A percentile compares a stretch with the other conserved stretches of the same genome.
Conservation (phyloP, 2,888 invertebrate genomes). For the Chironomus tentans region DNA sequence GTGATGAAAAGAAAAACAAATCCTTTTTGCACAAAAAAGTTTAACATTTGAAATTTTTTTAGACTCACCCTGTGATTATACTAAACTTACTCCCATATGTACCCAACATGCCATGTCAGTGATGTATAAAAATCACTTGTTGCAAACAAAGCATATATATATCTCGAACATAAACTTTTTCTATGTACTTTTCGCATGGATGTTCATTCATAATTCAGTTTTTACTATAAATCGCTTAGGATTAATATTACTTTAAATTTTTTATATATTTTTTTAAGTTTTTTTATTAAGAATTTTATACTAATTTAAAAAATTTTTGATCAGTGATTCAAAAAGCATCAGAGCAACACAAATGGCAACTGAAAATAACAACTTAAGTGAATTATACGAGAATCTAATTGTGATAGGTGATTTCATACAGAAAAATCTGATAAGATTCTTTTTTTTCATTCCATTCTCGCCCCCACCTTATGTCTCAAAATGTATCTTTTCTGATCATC, state of each 20-base stretch:
- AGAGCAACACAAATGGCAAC: conserved; percentile 7
- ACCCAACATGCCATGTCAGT: background rate
- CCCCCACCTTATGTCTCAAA: background rate
- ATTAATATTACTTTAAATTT: conserved; percentile 19
- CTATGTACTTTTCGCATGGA: background rate
- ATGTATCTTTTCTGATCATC: background rate
- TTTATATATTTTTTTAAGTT: conserved; percentile 11
- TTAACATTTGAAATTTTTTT: conserved; percentile 5
- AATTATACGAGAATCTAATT: conserved; percentile 25
- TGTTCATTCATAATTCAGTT: background rate
- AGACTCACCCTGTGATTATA: conserved; percentile 5
- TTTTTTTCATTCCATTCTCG: background rate
- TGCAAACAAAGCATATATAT: background rate
- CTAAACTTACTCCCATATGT: background rate
- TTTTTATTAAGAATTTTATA: background rate
- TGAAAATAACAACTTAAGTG: conserved; percentile 22
- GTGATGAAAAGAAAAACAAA: background rate
- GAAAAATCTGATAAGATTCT: background rate
- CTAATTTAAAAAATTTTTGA: background rate
- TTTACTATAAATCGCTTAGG: conserved; percentile 6
- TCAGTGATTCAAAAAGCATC: background rate
- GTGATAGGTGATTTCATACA: conserved; percentile 11
- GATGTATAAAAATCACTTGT: conserved; percentile 7
- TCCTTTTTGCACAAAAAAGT: conserved; percentile 8
- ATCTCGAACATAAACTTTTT: background rate